These are phyloP conservation scores for Caenorhabditis sulstoni DNA, from an alignment of 2,888 invertebrate genomes.

Conservation along the genomic window DNA sequence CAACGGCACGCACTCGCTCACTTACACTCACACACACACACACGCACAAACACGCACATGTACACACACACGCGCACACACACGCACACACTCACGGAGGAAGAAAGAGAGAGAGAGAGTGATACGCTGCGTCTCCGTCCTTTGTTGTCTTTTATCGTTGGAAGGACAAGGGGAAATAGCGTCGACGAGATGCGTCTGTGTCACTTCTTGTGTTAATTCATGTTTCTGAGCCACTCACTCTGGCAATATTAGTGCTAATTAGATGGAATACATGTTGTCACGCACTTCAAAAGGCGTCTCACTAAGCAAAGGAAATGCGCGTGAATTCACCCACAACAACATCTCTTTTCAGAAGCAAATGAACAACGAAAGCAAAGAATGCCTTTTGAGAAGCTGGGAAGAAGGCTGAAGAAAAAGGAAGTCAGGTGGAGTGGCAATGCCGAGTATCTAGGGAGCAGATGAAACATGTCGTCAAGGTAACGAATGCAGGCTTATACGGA, in stretches of 20 bases:
- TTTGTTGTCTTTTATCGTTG: not conserved
- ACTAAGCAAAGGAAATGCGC: too few species aligned
- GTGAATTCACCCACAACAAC: too few species aligned
- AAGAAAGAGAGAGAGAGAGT: not conserved
- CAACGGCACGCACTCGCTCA: too few species aligned
- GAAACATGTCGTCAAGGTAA: conserved; percentile 1
- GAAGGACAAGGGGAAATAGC: not conserved
- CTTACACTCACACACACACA: not conserved
- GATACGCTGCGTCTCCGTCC: too few species aligned
- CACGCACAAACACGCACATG: not conserved
- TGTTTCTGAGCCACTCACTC: conserved; percentile 21
- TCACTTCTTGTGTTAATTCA: conserved; percentile 15
- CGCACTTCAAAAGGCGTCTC: not conserved
- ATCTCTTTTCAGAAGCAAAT: too few species aligned
- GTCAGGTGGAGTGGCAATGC: not conserved
- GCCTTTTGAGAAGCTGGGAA: too few species aligned
- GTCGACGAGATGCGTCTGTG: not conserved
- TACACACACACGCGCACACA: conserved; percentile 1
- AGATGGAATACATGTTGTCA: conserved; percentile 11
- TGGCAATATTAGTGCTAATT: conserved; percentile 39
- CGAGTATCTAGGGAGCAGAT: not conserved
- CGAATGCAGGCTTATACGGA: not conserved
- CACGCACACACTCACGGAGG: not conserved
- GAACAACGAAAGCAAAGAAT: too few species aligned
- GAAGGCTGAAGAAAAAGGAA: not conserved